Base-by-base conservation (phyloP, 2,113 vertebrate genomes). In the Butorides virescens region DNA sequence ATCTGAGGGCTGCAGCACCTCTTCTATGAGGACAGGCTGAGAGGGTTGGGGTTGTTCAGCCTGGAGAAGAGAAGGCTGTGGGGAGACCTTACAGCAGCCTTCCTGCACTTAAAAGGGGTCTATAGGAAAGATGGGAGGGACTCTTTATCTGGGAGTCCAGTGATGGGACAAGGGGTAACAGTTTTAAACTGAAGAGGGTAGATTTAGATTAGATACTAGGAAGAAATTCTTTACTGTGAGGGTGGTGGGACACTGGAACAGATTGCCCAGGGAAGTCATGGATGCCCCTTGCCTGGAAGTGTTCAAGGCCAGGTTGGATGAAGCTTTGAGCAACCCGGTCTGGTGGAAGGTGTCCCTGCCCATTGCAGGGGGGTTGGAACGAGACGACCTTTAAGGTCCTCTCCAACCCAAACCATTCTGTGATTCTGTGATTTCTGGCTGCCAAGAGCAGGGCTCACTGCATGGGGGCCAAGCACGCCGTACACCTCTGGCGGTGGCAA, bases 401-500 rank as follows among this genome's bases (percentile, higher is more conserved):
- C 39, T 66, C 37, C 34, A 71, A 46, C 18, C 14, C 37, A 66
- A 66, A 18, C 36, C 20, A 18, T 34, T 61, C 20, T 30, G 5
- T 30, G 23, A 36, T 42, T 79, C 47, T 37, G 5, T 78, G 47
- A 50, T 49, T 83, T 68, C 36, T 68, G 52, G 44, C 30, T 58
- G 34, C 47, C 16, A 34, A 32, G 16, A 55, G 21, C 27, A 50
- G 32, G 42, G 32, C 10, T 47, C 0, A 0, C 15, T 6, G 36
- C 27, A 27, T 19, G 13, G 34, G 2, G 4, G 17, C 22, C 0
- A 2, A 50, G 22, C 39, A 10, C 0, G 1, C 4, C 0, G 4
- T 14, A 42, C 25, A n/a, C 12, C 25, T 50, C 44, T 47, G 27
- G 46, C 2, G 9, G 59, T 4, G 17, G 39, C 66, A 78, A 49